A percentile compares a stretch with the other conserved stretches of the same genome.
Conservation (phyloP, 30 jellyfish, hydroid and myxozoan species). For the Clytia hemisphaerica region DNA sequence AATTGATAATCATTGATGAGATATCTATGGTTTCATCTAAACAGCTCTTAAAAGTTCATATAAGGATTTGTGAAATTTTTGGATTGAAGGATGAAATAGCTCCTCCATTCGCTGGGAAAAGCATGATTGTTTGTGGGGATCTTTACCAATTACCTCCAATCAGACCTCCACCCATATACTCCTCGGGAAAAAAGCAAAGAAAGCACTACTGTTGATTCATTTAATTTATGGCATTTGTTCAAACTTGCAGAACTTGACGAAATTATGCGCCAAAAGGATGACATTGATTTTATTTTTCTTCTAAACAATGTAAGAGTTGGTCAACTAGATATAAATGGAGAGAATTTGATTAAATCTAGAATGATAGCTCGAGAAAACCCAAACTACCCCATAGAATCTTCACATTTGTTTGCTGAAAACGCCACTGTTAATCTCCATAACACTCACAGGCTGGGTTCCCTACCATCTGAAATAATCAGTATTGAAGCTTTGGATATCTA, state of each 20-base stretch:
- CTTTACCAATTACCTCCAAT: constrained; percentile 28
- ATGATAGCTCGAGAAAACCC: neutral
- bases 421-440: constrained; percentile 19
- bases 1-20: constrained; percentile 23
- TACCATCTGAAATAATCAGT: neutral
- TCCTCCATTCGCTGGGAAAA: constrained; percentile 13
- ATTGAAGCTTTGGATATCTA: constrained; percentile 11
- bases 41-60: neutral
- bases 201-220: neutral
- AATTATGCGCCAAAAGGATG: constrained; percentile 7
- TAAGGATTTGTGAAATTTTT: constrained; percentile 24
- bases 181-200: neutral
- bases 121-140: constrained; percentile 17
- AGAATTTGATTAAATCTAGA: constrained; percentile 1
- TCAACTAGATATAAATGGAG: neutral
- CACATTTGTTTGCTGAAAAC: constrained; percentile 24
- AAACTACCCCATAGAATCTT: constrained; percentile 4
- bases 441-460: neutral
- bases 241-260: constrained; percentile 20
- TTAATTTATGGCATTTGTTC: neutral
- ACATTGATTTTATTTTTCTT: constrained; percentile 5
- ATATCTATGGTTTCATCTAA: constrained; percentile 22
- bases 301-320: constrained; percentile 14
- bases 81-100: neutral
- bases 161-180: constrained; percentile 1